Base-by-base conservation (phyloP, 2,888 invertebrate genomes). In the Tetragonula carbonaria region DNA sequence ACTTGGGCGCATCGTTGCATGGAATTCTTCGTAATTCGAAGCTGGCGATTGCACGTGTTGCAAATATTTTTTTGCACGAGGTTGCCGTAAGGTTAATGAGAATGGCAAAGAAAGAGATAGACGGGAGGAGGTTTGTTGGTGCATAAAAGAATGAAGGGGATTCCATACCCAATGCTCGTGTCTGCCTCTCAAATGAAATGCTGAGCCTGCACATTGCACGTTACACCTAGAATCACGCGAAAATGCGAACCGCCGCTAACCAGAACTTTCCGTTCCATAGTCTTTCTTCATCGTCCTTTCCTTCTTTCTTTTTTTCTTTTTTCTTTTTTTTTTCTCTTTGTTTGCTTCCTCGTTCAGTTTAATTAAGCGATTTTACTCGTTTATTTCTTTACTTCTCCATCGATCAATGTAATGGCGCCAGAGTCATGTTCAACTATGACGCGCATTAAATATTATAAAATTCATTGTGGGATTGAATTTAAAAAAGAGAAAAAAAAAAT, bases 141-240 rank as follows among this genome's bases (percentile, higher is more conserved):
- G 79, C 87, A 87, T 83, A 85, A 86, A 84, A 74, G 81, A 85
- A 87, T 59, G 83, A 85, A 87, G 78, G 67, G 87, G 79, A 74
- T 74, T 83, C 80, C 84, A 78, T 78, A 82, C 65, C 83, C 76
- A 82, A 79, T 80, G 84, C 74, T 83, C 83, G 82, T 80, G 84
- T 86, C 83, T 87, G 86, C 87, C 88, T 87, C 89, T 88, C 86
- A 85, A 89, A 86, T 86, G 87, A 91, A 93, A 91, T 83, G 92
- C 92, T 92, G 92, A 92, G 87, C 80, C 86, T 82, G 92, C 92
- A 91, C 87, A 84, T 90, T 88, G 86, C 87, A 80, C 86, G 83
- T 84, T 89, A 88, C 88, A 88, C 88, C 91, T 86, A 88, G 90
- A 88, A 80, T 84, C 91, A 73, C 86, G 87, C 89, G 90, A 92